Conservation (phyloP, 2,888 invertebrate genomes). For the Ephialtes manifestator region DNA sequence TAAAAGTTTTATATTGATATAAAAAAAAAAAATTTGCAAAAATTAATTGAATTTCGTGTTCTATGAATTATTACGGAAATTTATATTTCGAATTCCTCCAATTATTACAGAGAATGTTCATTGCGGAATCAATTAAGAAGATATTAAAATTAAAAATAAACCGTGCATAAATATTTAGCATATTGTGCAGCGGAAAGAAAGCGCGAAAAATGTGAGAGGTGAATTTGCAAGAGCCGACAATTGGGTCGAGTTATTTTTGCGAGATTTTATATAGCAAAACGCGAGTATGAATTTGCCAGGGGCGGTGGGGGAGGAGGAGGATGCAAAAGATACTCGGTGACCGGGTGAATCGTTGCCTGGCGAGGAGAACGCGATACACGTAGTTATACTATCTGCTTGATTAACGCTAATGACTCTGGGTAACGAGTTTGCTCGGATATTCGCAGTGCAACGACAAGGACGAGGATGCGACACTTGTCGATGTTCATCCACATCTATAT, state of each 20-base stretch:
- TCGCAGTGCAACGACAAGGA: conserved; percentile 30
- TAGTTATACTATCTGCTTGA: conserved; percentile 61
- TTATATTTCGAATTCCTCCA: too few relatives aligned
- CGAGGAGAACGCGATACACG: conserved; percentile 26
- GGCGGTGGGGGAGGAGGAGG: not conserved
- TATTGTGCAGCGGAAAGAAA: not conserved
- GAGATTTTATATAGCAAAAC: conserved; percentile 22
- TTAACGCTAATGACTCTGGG: conserved; percentile 63
- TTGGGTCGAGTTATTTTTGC: conserved; percentile 60
- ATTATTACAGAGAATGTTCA: too few relatives aligned
- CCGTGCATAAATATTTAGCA: not conserved
- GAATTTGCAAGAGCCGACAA: conserved; percentile 39
- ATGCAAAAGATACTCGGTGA: not conserved
- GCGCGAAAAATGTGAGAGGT: not conserved
- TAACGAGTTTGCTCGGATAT: conserved; percentile 59
- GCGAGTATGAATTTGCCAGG: not conserved
- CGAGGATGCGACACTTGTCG: conserved; percentile 32
- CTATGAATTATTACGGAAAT: too few relatives aligned
- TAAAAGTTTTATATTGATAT: too few relatives aligned
- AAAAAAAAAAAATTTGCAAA: too few relatives aligned
- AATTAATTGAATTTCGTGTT: too few relatives aligned
- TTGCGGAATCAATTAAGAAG: not conserved
- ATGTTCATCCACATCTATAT: conserved; percentile 24
- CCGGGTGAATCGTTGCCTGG: conserved; percentile 23
- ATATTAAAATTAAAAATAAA: not conserved